Conservation (phyloP, 2,888 invertebrate genomes). For the Spialia ferax region DNA sequence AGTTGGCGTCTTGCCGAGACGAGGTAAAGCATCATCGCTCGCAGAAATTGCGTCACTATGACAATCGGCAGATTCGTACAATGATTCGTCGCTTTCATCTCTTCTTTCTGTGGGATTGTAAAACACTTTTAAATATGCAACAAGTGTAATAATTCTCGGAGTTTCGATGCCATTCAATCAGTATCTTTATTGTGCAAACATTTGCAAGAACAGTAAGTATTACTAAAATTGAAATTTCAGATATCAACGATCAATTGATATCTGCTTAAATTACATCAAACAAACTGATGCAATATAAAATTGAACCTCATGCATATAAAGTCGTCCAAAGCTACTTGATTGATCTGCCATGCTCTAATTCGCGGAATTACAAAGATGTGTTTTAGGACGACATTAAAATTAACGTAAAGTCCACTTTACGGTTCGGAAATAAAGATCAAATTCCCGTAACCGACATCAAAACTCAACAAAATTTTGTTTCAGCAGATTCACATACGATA, state of each 20-base stretch:
- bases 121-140: constrained; percentile 32
- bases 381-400: neutral
- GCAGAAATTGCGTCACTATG: constrained; percentile 80
- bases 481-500: constrained; percentile 20
- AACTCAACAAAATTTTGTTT: neutral
- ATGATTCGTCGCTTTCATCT: constrained; percentile 81
- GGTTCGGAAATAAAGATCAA: neutral
- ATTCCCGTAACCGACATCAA: neutral
- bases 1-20: constrained; percentile 73
- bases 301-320: constrained; percentile 28
- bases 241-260: constrained; percentile 9
- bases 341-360: constrained; percentile 28
- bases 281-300: constrained; percentile 17
- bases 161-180: constrained; percentile 46
- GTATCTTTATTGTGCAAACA: neutral
- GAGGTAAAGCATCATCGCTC: constrained; percentile 75
- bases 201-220: neutral
- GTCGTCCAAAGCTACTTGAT: constrained; percentile 22
- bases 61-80: constrained; percentile 81
- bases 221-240: neutral
- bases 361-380: constrained; percentile 20
- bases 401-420: neutral
- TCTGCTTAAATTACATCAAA: constrained; percentile 8
- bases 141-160: constrained; percentile 13
- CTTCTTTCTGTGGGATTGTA: constrained; percentile 69